Evolutionary conservation across 1,140 invertebrate species (phyloP).

Genomic region (Drosophila baimaii): DNA sequence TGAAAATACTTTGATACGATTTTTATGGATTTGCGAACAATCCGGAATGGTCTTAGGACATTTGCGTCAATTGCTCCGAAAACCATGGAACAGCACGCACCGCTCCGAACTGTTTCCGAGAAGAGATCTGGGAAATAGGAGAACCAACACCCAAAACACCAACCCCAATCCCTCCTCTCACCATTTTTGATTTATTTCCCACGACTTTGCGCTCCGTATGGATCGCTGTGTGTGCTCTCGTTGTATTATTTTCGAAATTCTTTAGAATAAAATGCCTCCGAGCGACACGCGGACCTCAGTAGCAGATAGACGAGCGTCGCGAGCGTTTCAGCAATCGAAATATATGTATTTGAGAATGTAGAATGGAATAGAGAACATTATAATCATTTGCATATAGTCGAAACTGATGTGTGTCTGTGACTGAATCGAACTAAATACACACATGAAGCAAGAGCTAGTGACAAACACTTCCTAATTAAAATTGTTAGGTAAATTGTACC

Average conservation of each 20-base stretch:
- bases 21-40: conserved; percentile 36
- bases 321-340: conserved; percentile 59
- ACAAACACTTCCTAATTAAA: conserved; percentile 61
- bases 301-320: conserved; percentile 69
- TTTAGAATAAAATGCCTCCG: conserved; percentile 67
- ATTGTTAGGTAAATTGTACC: conserved; percentile 11
- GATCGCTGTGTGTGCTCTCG: conserved; percentile 25
- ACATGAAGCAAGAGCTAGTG: conserved; percentile 23
- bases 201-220: conserved; percentile 41
- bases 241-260: conserved; percentile 66
- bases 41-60: conserved; percentile 35
- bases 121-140: conserved; percentile 18
- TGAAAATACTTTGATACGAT: conserved; percentile 44
- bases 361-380: conserved; percentile 42
- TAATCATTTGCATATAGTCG: conserved; percentile 41
- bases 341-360: conserved; percentile 31
- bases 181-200: conserved; percentile 70
- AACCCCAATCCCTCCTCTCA: background rate
- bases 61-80: conserved; percentile 53
- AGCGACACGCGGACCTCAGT: conserved; percentile 60
- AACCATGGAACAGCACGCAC: conserved; percentile 34
- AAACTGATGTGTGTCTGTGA: conserved; percentile 31
- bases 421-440: conserved; percentile 31
- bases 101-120: conserved; percentile 28
- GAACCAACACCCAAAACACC: background rate